Conservation (phyloP, 2,888 invertebrate species). For the Eubasilissa splendida region DNA sequence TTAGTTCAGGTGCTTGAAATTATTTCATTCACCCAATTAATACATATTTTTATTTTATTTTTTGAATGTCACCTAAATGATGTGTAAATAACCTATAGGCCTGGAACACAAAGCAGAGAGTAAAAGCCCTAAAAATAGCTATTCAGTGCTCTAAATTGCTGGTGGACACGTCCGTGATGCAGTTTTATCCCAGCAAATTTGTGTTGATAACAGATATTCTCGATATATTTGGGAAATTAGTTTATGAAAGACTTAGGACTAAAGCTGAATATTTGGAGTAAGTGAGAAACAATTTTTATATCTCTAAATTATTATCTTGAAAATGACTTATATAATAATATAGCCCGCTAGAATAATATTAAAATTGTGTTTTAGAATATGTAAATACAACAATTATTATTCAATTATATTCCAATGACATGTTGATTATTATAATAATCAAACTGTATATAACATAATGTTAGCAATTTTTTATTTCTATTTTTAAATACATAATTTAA, state of each 20-base stretch:
- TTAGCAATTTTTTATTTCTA: too few relatives aligned
- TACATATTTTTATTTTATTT: neutral
- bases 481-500: too few relatives aligned
- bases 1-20: conserved; percentile 75
- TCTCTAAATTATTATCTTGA: neutral
- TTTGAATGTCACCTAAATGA: neutral
- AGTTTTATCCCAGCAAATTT: conserved; percentile 99
- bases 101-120: conserved; percentile 95
- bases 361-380: too few relatives aligned
- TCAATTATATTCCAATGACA: too few relatives aligned
- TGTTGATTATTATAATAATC: too few relatives aligned
- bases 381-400: too few relatives aligned
- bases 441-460: too few relatives aligned
- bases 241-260: conserved; percentile 85
- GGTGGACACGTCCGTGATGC: conserved; percentile 89
- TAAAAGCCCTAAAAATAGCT: conserved; percentile 95
- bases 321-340: too few relatives aligned
- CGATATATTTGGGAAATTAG: conserved; percentile 93
- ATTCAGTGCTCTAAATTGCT: conserved; percentile 97
- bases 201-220: conserved; percentile 96
- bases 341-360: too few relatives aligned
- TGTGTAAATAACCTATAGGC: conserved; percentile 70
- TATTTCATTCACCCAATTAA: too few relatives aligned
- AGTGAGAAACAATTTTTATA: conserved; percentile 59
- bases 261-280: conserved; percentile 80